Base-by-base conservation (phyloP, 2,113 vertebrate genomes). In the Empidonax traillii region DNA sequence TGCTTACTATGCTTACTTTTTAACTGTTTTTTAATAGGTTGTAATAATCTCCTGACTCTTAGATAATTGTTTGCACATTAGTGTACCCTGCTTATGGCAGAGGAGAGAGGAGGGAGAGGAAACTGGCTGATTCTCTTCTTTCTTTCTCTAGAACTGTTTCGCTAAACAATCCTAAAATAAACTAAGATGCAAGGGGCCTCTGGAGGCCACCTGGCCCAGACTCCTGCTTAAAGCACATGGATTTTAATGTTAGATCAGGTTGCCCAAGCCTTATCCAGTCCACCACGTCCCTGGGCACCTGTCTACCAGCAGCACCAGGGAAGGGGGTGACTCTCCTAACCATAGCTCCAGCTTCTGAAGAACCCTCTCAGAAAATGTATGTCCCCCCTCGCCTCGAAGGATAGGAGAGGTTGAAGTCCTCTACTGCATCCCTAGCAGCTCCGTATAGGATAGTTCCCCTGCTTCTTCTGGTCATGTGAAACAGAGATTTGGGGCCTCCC, bases 221-320 rank as follows among this genome's bases (percentile, higher is more conserved):
- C 8, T 73, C 2, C 61, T 81, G 65, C 30, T 39, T 47, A 24
- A 61, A 66, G 15, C 30, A 66, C 31, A 8, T 8, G 35, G 18
- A 25, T 55, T 78, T 12, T 67, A 14, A 2, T 33, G 9, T n/a
- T 30, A 58, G 28, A 49, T 39, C 13, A 41, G 21, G 21, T 65
- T 83, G 31, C 53, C 71, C 51, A 58, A 39, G 9, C 20, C 22
- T 41, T 63, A 17, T 9, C 9, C 5, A 8, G 19, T 11, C 9
- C 17, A 15, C 37, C 5, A 0, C 0, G 0, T 46, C 24, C 44
- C 35, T 41, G 67, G 51, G 16, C 25, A 46, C 25, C 44, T 30
- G 19, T n/a, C 49, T 43, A 1, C 17, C 63, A 66, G 62, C 62
- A 69, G 56, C 43, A 33, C n/a, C 43, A 39, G n/a, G 33, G 41